Evolutionary conservation across 2,113 vertebrate species (phyloP).

Genomic region (Trematocara nigrifrons): DNA sequence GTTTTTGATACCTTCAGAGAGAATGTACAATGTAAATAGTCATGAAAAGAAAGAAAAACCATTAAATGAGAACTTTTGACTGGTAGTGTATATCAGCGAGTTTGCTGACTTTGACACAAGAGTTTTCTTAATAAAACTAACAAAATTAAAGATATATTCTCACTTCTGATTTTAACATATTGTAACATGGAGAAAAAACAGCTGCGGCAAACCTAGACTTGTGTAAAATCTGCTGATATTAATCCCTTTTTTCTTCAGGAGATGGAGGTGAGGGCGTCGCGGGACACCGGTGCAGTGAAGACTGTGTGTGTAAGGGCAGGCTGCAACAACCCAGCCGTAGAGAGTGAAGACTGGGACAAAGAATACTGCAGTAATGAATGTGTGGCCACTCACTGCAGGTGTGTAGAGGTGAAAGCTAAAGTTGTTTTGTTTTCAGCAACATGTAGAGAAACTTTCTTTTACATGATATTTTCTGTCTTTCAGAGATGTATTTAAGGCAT

Average conservation of each 20-base stretch:
- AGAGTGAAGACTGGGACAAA: slow-evolving; percentile 87
- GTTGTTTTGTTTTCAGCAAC: background rate
- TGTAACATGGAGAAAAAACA: background rate
- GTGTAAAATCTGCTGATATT: background rate
- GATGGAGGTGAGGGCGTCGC: slow-evolving; percentile 76
- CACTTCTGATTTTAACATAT: background rate
- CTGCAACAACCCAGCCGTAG: slow-evolving; percentile 82
- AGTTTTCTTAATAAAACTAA: background rate
- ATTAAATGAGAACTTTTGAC: background rate
- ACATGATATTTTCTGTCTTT: background rate
- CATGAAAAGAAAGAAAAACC: rapidly evolving
- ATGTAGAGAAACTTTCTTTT: background rate
- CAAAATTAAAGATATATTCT: background rate
- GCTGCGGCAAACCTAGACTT: too few relatives aligned
- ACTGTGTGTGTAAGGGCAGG: slow-evolving; percentile 81
- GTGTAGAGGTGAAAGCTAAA: background rate
- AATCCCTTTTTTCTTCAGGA: slow-evolving; percentile 51
- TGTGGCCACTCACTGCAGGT: slow-evolving; percentile 90
- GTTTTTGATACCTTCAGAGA: background rate
- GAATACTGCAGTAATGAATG: slow-evolving; percentile 93
- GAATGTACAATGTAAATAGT: background rate
- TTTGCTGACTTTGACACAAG: background rate
- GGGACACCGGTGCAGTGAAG: slow-evolving; percentile 19
- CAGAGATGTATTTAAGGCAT: slow-evolving; percentile 67
- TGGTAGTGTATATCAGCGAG: background rate